Evolutionary conservation across 2,113 vertebrate species (phyloP), one percentile per base, ranked within the genome.

Genomic region (Paramormyrops kingsleyae): DNA sequence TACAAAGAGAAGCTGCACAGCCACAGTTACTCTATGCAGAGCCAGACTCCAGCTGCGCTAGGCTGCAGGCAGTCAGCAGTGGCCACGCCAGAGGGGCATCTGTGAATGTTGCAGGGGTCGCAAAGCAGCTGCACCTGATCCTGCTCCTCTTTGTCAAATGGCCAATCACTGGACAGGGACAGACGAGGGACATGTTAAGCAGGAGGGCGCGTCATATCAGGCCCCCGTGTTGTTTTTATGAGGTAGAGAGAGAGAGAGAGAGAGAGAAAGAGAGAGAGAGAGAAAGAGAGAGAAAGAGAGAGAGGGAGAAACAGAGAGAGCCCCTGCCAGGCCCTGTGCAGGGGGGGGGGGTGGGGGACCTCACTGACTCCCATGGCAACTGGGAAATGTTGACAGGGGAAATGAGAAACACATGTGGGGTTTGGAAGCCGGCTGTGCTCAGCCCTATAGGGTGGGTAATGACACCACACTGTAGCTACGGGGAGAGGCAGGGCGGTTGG

Each of bases 361-460:
- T 49, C 87, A 70, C 80, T 24, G 5, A 87, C 35, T 89, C 10
- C 88, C 84, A 89, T 59, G 88, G 62, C 70, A 92, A 91, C 80
- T 0, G 84, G 59, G 85, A 89, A 89, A 90, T 92, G 88, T 88
- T 90, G 92, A 90, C 47, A 56, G 87, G 88, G 88, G 19, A 90
- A 91, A 90, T 59, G 62, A 83, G 59, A 90, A 90, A 70, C 83
- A 91, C 90, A 91, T 90, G 87, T 88, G 31, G 52, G 62, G 52
- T n/a, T 27, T 89, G 85, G 87, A 92, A 85, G 88, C 49, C 31
- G 80, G 49, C 49, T 3, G 47, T 74, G 83, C n/a, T 91, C 87
- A 86, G 77, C 84, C 87, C 27, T 70, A 27, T 1, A 31, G 62
- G 62, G 10, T 13, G n/a, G 62, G n/a, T 70, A 70, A 70, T 70